A percentile compares a stretch with the other conserved stretches of the same genome.
These are phyloP conservation scores for Hyles lineata DNA, from an alignment of 2,888 invertebrate genomes.

Conservation along the genomic window DNA sequence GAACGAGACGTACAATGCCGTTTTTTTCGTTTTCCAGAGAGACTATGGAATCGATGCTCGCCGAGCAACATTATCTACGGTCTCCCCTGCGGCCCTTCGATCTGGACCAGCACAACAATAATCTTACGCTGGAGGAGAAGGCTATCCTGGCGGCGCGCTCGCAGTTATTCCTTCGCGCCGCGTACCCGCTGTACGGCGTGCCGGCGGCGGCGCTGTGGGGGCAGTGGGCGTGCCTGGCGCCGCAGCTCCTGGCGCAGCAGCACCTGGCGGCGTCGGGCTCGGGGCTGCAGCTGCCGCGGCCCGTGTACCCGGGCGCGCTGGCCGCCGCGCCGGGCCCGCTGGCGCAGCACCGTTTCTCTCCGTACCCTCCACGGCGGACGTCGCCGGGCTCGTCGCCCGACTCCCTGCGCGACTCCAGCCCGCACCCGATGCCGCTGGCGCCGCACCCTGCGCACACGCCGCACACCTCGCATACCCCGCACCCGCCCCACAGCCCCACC, in stretches of 20 bases:
- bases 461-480: conserved; percentile 69
- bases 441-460: conserved; percentile 64
- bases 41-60: conserved; percentile 95
- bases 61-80: conserved; percentile 92
- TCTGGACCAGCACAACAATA: conserved; percentile 89
- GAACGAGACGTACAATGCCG: neutral
- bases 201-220: conserved; percentile 87
- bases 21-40: conserved; percentile 85
- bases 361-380: conserved; percentile 81
- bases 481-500: conserved; percentile 78
- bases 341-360: conserved; percentile 86
- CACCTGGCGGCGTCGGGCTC: conserved; percentile 84
- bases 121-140: conserved; percentile 90
- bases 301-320: conserved; percentile 76
- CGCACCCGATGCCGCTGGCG: conserved; percentile 67
- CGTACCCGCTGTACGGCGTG: conserved; percentile 85
- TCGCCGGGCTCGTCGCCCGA: conserved; percentile 86
- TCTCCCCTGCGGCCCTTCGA: conserved; percentile 91
- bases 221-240: conserved; percentile 89
- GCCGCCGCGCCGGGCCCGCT: conserved; percentile 56
- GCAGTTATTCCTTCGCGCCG: conserved; percentile 89
- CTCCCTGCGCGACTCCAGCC: conserved; percentile 83
- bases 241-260: conserved; percentile 87
- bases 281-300: conserved; percentile 78
- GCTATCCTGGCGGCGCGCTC: conserved; percentile 91